A percentile compares a stretch with the other conserved stretches of the same genome.
These are phyloP conservation scores for Argya squamiceps DNA, from an alignment of 2,797 vertebrate genomes.

Conservation along the genomic window DNA sequence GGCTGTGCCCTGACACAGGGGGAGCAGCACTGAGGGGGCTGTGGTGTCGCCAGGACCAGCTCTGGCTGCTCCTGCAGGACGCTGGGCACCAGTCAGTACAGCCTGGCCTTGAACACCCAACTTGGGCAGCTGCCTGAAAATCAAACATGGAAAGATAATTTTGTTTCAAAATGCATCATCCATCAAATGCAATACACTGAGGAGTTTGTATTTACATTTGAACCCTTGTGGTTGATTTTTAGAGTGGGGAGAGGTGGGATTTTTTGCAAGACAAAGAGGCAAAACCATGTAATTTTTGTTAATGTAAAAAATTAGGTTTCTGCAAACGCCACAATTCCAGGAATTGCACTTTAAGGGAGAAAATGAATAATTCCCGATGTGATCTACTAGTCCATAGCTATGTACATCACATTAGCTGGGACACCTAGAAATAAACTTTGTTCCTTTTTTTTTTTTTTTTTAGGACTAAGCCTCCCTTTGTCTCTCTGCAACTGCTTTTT, in stretches of 20 bases:
- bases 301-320: background rate
- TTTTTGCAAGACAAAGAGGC: background rate
- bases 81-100: rapidly evolving
- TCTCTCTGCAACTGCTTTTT: background rate
- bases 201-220: background rate
- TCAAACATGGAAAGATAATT: rapidly evolving
- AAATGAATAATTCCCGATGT: background rate
- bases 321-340: background rate
- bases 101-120: rapidly evolving
- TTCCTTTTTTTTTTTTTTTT: background rate
- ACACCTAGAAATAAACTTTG: background rate
- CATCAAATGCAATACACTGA: rapidly evolving
- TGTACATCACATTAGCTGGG: background rate
- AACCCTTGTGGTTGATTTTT: background rate
- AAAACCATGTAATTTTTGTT: background rate
- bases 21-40: background rate
- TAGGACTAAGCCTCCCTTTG: background rate
- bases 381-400: background rate
- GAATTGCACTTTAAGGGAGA: background rate
- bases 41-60: too few species aligned
- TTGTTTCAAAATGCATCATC: background rate
- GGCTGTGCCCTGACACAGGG: too few species aligned
- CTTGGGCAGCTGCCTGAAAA: background rate
- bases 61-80: rapidly evolving
- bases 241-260: too few species aligned